A percentile compares a stretch with the other conserved stretches of the same genome.
phyloP scores from a whole-genome alignment of 2,113 vertebrate species.

The Indicator maculatus region DNA sequence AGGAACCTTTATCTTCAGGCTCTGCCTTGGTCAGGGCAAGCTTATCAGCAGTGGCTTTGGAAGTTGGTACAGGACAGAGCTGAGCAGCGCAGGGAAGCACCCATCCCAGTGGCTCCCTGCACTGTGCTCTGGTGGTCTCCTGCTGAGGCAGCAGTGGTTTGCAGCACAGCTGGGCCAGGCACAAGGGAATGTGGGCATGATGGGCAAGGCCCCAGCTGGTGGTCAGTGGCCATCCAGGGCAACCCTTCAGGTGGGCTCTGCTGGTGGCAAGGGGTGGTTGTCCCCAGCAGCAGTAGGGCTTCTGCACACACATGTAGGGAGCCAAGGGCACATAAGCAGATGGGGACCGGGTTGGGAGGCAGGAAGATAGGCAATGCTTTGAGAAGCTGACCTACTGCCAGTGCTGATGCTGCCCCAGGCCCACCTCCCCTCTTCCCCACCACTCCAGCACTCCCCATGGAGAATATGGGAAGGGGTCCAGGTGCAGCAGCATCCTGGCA shows the following conservation, averaged over 20 bases:
- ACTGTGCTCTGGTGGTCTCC: fast-evolving
- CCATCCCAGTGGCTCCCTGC: fast-evolving
- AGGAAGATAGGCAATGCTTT: background rate
- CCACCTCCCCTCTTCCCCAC: background rate
- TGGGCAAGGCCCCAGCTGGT: background rate
- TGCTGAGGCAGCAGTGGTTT: background rate
- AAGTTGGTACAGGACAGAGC: background rate
- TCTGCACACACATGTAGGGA: background rate
- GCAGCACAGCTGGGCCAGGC: background rate
- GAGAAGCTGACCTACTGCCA: background rate
- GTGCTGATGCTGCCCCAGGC: background rate
- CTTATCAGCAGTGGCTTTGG: background rate
- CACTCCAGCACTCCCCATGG: background rate
- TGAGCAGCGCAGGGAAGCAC: background rate
- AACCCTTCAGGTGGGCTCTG: background rate
- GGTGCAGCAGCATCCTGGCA: background rate
- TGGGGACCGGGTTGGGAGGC: background rate
- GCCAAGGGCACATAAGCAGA: background rate
- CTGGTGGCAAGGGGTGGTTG: background rate
- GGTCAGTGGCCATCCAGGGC: background rate
- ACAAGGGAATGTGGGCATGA: fast-evolving
- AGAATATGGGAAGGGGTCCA: background rate
- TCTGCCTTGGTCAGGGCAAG: background rate
- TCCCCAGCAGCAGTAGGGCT: background rate
- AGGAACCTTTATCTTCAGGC: background rate